Conservation (phyloP, 2,797 vertebrate genomes). For the Cirrhinus mrigala region DNA sequence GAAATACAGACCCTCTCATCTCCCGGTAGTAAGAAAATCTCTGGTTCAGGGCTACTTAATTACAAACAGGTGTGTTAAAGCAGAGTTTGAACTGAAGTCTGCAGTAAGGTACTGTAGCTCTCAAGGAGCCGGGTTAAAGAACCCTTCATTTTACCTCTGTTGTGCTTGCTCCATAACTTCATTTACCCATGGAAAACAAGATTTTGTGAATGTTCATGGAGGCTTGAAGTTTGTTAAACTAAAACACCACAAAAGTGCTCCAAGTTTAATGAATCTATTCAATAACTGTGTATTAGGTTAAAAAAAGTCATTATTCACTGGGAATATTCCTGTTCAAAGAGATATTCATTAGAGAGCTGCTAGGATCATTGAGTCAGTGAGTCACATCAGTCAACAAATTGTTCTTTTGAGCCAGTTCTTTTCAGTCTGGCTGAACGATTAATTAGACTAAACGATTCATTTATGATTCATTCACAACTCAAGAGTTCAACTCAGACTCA, state of each 20-base stretch:
- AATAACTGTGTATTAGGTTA: neutral
- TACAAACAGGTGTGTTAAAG: too few species aligned
- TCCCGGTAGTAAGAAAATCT: too few species aligned
- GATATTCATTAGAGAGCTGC: neutral
- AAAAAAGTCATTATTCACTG: conserved; percentile 5
- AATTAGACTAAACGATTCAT: neutral
- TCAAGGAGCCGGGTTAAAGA: too few species aligned
- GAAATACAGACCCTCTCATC: too few species aligned
- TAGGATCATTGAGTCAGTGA: neutral
- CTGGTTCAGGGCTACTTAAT: too few species aligned
- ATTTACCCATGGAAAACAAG: neutral
- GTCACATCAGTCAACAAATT: conserved; percentile 7
- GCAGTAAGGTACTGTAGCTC: too few species aligned
- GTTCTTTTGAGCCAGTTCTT: conserved; percentile 15
- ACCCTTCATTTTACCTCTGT: too few species aligned
- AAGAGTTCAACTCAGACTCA: neutral
- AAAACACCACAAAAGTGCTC: neutral
- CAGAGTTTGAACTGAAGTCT: too few species aligned
- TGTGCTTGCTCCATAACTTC: too few species aligned
- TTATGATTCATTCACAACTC: conserved; percentile 17
- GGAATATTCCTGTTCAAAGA: neutral
- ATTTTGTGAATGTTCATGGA: neutral
- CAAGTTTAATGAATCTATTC: neutral
- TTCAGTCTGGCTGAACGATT: conserved; percentile 7
- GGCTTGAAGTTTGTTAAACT: neutral